Evolutionary conservation across 1,140 invertebrate species (phyloP).

Genomic region (Bombus sibiricus): DNA sequence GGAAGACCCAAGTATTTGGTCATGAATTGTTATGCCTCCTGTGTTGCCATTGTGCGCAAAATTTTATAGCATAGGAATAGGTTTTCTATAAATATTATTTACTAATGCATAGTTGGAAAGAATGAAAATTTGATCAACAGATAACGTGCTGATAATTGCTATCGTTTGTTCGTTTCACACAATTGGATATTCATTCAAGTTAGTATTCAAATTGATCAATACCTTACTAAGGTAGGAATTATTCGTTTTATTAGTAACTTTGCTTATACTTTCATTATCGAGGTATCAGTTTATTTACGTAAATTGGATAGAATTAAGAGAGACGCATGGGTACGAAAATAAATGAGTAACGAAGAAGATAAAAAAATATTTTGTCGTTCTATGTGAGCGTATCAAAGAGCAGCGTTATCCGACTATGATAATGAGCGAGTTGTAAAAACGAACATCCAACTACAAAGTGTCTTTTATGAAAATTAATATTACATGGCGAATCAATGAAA

Average conservation of each 20-base stretch:
- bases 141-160: too few species aligned
- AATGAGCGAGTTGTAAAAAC: neutral
- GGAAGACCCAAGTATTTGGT: too few species aligned
- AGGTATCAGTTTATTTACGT: neutral
- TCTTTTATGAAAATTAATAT: constrained; percentile 42
- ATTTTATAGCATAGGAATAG: too few species aligned
- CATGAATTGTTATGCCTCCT: too few species aligned
- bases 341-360: neutral
- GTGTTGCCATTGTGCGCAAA: too few species aligned
- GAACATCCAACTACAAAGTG: neutral
- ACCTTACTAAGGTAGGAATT: neutral
- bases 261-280: neutral
- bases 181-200: too few species aligned
- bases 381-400: neutral
- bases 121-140: too few species aligned
- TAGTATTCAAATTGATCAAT: too few species aligned
- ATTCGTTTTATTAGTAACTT: neutral
- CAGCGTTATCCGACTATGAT: neutral
- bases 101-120: too few species aligned
- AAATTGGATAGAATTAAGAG: neutral
- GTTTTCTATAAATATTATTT: too few species aligned
- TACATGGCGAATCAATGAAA: neutral
- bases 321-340: too few species aligned
- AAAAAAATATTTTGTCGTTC: neutral
- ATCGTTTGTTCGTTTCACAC: too few species aligned